Base-by-base conservation (phyloP, 2,113 vertebrate genomes). In the Oncorhynchus nerka region DNA sequence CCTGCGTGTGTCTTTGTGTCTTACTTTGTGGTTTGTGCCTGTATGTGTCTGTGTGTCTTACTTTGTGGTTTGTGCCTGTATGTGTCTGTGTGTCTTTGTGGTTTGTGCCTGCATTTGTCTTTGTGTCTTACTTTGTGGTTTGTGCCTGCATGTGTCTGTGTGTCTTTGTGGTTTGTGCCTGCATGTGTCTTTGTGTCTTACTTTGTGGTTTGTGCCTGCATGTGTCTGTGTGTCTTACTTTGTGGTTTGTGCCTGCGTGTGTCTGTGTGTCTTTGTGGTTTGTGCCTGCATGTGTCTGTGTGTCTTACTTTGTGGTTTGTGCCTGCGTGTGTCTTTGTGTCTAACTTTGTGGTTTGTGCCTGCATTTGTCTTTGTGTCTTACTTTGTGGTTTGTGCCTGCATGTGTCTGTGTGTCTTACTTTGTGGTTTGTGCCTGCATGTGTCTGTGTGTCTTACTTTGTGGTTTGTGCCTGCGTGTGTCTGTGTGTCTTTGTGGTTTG, bases 81-180 rank as follows among this genome's bases (percentile, higher is more conserved):
- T 32, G 0, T 32, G 32, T 32, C 32, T 32, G 32, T 32, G 32
- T 32, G 0, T 32, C 34, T 34, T 34, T 34, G 34, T 34, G 75
- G 75, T 83, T 67, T 81, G 80, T 68, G 68, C 59, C 13, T 67
- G 34, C 6, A 7, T 34, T 0, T 34, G 34, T 71, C 34, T 59
- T 51, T 80, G 65, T 66, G 32, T 83, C 5, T 34, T 34, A n/a
- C n/a, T n/a, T n/a, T 34, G 32, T 34, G 75, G 75, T 83, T 67
- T 81, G 80, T 68, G 68, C 49, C 8, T 67, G 32, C 6, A 7
- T 34, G 0, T 34, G 32, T 70, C 34, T 59, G 51, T 80, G 55
- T 66, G 32, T 83, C 0, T 34, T 32, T 34, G 32, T 34, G 74
- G 75, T 83, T 67, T 81, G 80, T 68, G 68, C 59, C 20, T 61